Percentiles rank a stretch among this genome's conserved stretches.
Evolutionary conservation across 1,140 invertebrate genomes (phyloP).

Genomic region (Dolichoris vasculosae): DNA sequence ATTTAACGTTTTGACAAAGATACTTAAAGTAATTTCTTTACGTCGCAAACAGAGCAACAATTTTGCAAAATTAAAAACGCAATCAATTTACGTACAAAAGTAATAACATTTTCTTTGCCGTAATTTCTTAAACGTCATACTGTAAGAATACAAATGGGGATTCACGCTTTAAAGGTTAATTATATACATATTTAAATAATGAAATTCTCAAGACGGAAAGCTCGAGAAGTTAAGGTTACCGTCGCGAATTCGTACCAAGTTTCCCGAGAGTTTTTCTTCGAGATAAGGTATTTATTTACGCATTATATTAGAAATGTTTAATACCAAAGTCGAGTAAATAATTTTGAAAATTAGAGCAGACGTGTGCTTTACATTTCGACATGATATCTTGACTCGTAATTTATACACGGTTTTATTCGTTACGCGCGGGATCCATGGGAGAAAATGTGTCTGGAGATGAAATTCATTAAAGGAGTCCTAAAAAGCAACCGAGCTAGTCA

Average conservation of each 20-base stretch:
- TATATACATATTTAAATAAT: neutral
- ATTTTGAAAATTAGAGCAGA: neutral
- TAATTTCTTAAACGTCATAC: neutral
- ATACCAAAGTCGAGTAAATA: neutral
- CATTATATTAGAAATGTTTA: neutral
- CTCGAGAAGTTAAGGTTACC: neutral
- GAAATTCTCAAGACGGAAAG: neutral
- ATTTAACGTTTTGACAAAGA: neutral
- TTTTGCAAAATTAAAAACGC: neutral
- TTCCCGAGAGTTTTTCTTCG: neutral
- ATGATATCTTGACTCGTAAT: neutral
- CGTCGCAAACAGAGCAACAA: neutral
- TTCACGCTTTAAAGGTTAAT: neutral
- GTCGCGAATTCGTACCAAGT: neutral
- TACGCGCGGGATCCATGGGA: neutral
- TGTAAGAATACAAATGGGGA: neutral
- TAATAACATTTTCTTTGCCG: neutral
- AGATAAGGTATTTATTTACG: neutral
- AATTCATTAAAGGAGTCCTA: conserved; percentile 32
- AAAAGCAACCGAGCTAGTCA: conserved; percentile 27
- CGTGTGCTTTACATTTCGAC: neutral
- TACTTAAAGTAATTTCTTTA: neutral
- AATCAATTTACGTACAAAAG: neutral
- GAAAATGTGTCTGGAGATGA: conserved; percentile 10
- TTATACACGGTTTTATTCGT: neutral